Percentiles rank a stretch among this genome's conserved stretches.
Conservation (phyloP, 2,888 invertebrate genomes). For the Microctonus hyperodae region DNA sequence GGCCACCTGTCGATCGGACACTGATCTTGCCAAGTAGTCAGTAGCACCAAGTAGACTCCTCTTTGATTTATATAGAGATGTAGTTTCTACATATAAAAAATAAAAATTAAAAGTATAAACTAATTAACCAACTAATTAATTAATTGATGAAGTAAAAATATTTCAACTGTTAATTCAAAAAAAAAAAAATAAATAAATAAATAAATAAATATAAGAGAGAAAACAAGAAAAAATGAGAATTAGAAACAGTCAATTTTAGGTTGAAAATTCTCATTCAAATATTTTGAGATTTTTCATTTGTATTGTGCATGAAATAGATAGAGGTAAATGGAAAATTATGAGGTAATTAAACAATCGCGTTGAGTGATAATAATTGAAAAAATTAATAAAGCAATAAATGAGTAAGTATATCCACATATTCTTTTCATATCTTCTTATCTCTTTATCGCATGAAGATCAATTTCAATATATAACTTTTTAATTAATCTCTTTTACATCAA, state of each 20-base stretch:
- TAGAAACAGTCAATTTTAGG: too few relatives aligned
- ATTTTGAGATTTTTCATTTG: too few relatives aligned
- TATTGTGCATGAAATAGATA: neutral
- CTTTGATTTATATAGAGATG: conserved; percentile 18
- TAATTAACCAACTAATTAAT: too few relatives aligned
- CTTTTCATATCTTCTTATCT: neutral
- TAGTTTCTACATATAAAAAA: neutral
- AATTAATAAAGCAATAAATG: neutral
- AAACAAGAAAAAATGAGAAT: too few relatives aligned
- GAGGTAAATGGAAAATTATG: neutral
- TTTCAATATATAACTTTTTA: too few relatives aligned
- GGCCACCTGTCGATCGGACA: conserved; percentile 44
- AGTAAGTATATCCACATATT: neutral
- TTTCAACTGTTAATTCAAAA: too few relatives aligned
- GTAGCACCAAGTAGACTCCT: conserved; percentile 32
- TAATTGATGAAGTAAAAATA: too few relatives aligned
- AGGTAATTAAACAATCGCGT: neutral
- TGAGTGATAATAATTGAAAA: neutral
- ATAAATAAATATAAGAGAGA: too few relatives aligned
- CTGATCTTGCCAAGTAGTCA: conserved; percentile 36
- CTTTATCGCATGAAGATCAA: too few relatives aligned
- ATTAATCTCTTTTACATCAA: too few relatives aligned
- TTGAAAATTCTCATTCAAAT: too few relatives aligned
- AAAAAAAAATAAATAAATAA: too few relatives aligned
- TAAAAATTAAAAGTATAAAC: neutral